Evolutionary conservation across 2,888 invertebrate genomes (phyloP).

Genomic region (Auanema freiburgensis): DNA sequence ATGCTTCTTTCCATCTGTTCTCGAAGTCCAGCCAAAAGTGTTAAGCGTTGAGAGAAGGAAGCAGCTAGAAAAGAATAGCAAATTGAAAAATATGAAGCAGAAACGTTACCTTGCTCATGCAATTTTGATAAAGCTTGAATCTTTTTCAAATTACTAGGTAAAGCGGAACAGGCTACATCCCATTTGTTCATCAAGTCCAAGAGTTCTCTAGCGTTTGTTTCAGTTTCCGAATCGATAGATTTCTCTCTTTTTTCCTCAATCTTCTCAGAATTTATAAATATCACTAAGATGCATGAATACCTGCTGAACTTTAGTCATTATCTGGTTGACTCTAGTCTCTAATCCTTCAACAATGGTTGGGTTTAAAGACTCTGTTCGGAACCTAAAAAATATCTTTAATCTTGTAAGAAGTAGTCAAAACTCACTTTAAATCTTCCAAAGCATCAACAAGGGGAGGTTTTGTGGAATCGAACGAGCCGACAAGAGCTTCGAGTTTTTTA

Average conservation of each 20-base stretch:
- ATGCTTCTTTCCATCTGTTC: conserved; percentile 44
- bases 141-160: conserved; percentile 45
- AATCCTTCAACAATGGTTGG: conserved; percentile 36
- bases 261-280: not conserved
- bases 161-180: conserved; percentile 40
- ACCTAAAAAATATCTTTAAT: conserved; percentile 11
- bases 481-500: conserved; percentile 30
- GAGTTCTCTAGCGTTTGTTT: conserved; percentile 38
- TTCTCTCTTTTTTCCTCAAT: conserved; percentile 34
- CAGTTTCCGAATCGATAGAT: conserved; percentile 31
- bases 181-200: conserved; percentile 40
- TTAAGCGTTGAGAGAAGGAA: conserved; percentile 37
- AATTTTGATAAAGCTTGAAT: conserved; percentile 40
- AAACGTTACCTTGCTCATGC: conserved; percentile 41
- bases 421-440: conserved; percentile 40
- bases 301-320: conserved; percentile 41
- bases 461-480: conserved; percentile 32
- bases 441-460: conserved; percentile 37
- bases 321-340: conserved; percentile 38
- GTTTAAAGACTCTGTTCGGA: conserved; percentile 42
- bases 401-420: not conserved
- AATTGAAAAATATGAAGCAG: not conserved
- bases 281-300: conserved; percentile 1
- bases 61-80: conserved; percentile 28
- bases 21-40: conserved; percentile 36